Conservation (phyloP, 2,888 invertebrate species). For the Philereme transversata region DNA sequence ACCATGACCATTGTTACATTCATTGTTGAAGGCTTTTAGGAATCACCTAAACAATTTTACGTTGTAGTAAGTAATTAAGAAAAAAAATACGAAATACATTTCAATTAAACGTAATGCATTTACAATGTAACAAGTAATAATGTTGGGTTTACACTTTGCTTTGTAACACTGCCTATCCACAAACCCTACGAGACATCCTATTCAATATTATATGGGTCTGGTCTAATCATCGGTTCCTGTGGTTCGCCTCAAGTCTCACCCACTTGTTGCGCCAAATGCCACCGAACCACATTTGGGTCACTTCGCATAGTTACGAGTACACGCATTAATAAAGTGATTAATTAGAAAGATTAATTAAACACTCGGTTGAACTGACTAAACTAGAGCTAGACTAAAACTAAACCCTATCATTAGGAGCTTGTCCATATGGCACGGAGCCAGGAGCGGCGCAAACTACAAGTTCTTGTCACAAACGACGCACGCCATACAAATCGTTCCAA, state of each 20-base stretch:
- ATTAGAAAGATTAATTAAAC: conserved; percentile 37
- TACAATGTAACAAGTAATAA: too few species aligned
- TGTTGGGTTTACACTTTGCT: too few species aligned
- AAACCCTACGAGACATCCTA: conserved; percentile 6
- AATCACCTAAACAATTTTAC: too few species aligned
- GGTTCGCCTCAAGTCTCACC: conserved; percentile 47
- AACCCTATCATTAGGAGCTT: conserved; percentile 41
- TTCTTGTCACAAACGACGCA: conserved; percentile 45
- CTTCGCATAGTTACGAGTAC: conserved; percentile 32
- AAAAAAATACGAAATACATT: too few species aligned
- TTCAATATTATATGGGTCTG: conserved; percentile 17
- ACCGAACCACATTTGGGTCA: conserved; percentile 43
- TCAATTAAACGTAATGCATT: too few species aligned
- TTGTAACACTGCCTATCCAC: not conserved
- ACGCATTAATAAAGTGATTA: conserved; percentile 36
- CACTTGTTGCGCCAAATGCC: conserved; percentile 52
- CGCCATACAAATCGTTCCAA: conserved; percentile 25
- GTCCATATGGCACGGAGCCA: conserved; percentile 52
- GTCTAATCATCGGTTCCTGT: conserved; percentile 37
- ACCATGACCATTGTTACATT: too few species aligned
- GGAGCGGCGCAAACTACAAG: conserved; percentile 40
- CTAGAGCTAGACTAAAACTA: conserved; percentile 42
- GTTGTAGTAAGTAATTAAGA: too few species aligned
- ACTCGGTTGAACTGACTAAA: conserved; percentile 38
- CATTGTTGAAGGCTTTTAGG: too few species aligned